Evolutionary conservation across 2,888 invertebrate genomes (phyloP).

Genomic region (Altica lythri): DNA sequence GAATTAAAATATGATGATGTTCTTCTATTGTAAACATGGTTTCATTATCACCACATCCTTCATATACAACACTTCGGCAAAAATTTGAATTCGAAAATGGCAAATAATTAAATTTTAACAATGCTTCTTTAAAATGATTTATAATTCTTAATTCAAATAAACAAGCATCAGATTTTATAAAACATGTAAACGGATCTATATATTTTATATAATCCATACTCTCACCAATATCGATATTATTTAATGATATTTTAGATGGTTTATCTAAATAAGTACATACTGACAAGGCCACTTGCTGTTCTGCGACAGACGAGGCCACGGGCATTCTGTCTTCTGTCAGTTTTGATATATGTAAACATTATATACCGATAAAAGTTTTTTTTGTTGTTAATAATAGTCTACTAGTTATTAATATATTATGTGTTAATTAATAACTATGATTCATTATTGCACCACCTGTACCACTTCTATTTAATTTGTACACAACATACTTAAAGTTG

Average conservation of each 20-base stretch:
- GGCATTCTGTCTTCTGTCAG: slow-evolving; percentile 67
- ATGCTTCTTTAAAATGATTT: slow-evolving; percentile 59
- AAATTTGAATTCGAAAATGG: slow-evolving; percentile 80
- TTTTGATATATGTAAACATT: slow-evolving; percentile 69
- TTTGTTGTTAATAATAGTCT: slow-evolving; percentile 64
- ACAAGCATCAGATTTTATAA: slow-evolving; percentile 70
- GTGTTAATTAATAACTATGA: slow-evolving; percentile 59
- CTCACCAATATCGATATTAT: slow-evolving; percentile 64
- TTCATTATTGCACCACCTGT: slow-evolving; percentile 64
- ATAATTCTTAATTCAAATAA: slow-evolving; percentile 69
- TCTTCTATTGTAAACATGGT: slow-evolving; percentile 66
- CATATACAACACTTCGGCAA: slow-evolving; percentile 72
- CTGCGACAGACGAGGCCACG: slow-evolving; percentile 71
- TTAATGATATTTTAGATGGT: slow-evolving; percentile 52
- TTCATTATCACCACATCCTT: slow-evolving; percentile 69
- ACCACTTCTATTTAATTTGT: slow-evolving; percentile 65
- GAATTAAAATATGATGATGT: too few species aligned
- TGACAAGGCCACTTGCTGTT: slow-evolving; percentile 61
- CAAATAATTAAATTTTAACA: slow-evolving; percentile 61
- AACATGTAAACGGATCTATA: slow-evolving; percentile 64
- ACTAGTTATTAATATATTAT: slow-evolving; percentile 60
- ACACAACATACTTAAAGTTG: slow-evolving; percentile 61
- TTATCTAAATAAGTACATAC: slow-evolving; percentile 47
- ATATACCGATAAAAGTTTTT: slow-evolving; percentile 70
- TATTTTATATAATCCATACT: slow-evolving; percentile 63